A percentile compares a stretch with the other conserved stretches of the same genome.
phyloP scores from a whole-genome alignment of 2,113 vertebrate genomes.

The Corythornis cristatus region DNA sequence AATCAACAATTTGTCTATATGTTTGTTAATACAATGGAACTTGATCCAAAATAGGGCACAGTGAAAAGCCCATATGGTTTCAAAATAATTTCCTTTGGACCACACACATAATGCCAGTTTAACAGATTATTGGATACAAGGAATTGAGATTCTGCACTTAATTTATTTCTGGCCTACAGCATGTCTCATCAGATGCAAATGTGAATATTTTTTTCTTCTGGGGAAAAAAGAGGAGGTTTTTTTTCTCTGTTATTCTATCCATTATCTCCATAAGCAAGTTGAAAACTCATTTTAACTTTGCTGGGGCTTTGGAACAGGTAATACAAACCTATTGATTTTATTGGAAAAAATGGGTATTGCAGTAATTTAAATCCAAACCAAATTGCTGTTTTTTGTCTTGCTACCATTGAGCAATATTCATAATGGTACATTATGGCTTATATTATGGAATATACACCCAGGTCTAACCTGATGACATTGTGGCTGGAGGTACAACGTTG shows the following conservation, averaged over 20 bases:
- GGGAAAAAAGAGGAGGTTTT: not conserved
- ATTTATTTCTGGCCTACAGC: constrained; percentile 33
- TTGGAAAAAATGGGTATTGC: not conserved
- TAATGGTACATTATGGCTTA: not conserved
- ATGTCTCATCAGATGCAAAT: not conserved
- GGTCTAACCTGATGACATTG: not conserved
- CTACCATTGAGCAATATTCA: not conserved
- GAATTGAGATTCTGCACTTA: constrained; percentile 1
- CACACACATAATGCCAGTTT: not conserved
- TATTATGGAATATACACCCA: not conserved
- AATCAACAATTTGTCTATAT: not conserved
- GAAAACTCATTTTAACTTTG: not conserved
- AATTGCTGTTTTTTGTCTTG: not conserved
- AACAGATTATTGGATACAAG: constrained; percentile 24
- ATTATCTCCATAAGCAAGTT: not conserved
- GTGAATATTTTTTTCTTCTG: not conserved
- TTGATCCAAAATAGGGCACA: not conserved
- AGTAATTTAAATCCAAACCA: not conserved
- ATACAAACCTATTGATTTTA: not conserved
- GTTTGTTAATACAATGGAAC: constrained; percentile 1
- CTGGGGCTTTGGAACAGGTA: not conserved
- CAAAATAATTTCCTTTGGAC: not conserved
- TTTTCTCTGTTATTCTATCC: not conserved
- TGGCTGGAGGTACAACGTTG: not conserved
- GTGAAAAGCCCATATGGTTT: constrained; percentile 2